A percentile compares a stretch with the other conserved stretches of the same genome.
Conservation (phyloP, 2,797 vertebrate genomes). For the Aldrovandia affinis region DNA sequence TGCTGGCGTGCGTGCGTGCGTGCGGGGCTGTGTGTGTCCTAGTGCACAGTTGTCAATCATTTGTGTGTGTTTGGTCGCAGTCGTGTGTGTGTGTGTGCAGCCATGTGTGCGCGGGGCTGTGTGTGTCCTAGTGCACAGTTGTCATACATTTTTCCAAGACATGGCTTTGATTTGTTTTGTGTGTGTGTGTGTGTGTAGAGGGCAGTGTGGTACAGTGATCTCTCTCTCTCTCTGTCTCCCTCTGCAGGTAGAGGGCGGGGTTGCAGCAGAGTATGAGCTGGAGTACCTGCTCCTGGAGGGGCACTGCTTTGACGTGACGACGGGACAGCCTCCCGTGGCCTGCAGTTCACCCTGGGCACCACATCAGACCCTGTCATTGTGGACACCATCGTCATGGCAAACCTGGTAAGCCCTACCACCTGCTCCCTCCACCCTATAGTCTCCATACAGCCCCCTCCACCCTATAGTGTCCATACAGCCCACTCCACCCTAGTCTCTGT, state of each 20-base stretch:
- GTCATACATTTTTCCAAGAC: background rate
- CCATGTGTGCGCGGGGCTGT: too few species aligned
- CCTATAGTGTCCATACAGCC: too few species aligned
- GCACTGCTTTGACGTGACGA: slow-evolving; percentile 95
- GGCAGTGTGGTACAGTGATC: background rate
- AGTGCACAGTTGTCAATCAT: background rate
- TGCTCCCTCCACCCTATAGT: too few species aligned
- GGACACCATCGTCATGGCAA: slow-evolving; percentile 98
- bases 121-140: too few species aligned
- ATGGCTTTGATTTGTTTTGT: background rate
- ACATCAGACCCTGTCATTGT: slow-evolving; percentile 82
- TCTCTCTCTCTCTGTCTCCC: background rate
- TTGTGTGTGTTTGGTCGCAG: background rate
- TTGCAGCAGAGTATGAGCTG: slow-evolving; percentile 92
- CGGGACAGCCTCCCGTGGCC: slow-evolving; percentile 92
- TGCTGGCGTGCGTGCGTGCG: background rate
- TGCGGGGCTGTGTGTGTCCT: background rate
- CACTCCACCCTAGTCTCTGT: too few species aligned
- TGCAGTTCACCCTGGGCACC: slow-evolving; percentile 94
- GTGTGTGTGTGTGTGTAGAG: background rate
- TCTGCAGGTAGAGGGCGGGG: slow-evolving; percentile 86
- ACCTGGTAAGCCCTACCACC: slow-evolving; percentile 76
- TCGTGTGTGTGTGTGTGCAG: slow-evolving; percentile 18
- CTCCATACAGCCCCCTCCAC: too few species aligned
- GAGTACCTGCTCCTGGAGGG: slow-evolving; percentile 94